Evolutionary conservation across 1,140 invertebrate genomes (phyloP).

Genomic region (Prorops nasuta): DNA sequence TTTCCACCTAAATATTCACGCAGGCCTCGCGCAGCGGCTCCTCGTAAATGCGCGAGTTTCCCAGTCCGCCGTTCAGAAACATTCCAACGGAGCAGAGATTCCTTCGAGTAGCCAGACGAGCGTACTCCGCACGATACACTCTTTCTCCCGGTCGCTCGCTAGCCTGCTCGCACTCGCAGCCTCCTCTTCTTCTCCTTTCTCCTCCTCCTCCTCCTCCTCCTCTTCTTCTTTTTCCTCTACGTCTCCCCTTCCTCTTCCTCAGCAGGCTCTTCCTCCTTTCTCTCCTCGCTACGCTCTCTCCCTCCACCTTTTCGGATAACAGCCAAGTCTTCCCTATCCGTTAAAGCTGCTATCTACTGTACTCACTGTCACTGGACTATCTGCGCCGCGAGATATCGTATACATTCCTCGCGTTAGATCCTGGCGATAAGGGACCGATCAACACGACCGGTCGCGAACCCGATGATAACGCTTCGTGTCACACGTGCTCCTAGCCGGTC

Average conservation of each 20-base stretch:
- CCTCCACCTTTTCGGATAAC: neutral
- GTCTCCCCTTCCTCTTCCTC: neutral
- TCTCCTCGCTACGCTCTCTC: neutral
- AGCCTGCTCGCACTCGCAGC: conserved; percentile 17
- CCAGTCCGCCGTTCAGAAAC: neutral
- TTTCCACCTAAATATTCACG: neutral
- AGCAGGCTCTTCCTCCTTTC: neutral
- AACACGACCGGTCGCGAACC: conserved; percentile 28
- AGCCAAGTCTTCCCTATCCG: neutral
- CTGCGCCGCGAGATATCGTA: conserved; percentile 20
- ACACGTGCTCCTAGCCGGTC: too few species aligned
- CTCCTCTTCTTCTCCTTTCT: conserved; percentile 28
- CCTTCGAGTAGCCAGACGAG: neutral
- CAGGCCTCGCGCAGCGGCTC: neutral
- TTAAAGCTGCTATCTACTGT: conserved; percentile 12
- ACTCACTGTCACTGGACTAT: conserved; percentile 16
- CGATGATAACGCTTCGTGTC: conserved; percentile 12
- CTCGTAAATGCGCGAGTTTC: neutral
- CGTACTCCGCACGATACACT: too few species aligned
- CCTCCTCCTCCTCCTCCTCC: conserved; percentile 26
- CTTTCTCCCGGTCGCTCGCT: conserved; percentile 5
- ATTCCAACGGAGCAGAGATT: neutral
- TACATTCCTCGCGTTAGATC: conserved; percentile 27
- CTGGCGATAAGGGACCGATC: conserved; percentile 22
- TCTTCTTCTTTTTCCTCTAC: conserved; percentile 37